Evolutionary conservation across 1,140 invertebrate species (phyloP).

Genomic region (Bilobella aurantiaca): DNA sequence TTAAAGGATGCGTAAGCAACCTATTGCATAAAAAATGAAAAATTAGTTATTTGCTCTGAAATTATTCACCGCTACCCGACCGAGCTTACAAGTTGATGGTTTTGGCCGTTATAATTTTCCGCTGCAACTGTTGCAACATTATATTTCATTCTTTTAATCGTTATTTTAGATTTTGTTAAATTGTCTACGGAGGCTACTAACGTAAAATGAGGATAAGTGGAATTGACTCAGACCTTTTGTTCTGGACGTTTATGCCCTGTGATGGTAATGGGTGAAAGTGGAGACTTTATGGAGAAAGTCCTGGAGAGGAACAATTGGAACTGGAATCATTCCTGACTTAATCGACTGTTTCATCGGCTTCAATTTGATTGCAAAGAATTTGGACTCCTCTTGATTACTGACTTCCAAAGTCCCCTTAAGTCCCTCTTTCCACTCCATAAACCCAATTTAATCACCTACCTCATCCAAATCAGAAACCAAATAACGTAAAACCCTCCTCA

Average conservation of each 20-base stretch:
- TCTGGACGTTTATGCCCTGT: neutral
- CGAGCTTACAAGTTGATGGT: too few species aligned
- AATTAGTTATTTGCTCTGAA: too few species aligned
- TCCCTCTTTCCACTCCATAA: constrained; percentile 28
- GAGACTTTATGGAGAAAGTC: neutral
- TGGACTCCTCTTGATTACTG: constrained; percentile 19
- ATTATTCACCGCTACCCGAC: too few species aligned
- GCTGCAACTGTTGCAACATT: too few species aligned
- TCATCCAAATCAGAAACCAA: neutral
- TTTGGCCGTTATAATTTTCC: too few species aligned
- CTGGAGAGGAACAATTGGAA: neutral
- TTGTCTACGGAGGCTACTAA: too few species aligned
- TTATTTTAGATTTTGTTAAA: too few species aligned
- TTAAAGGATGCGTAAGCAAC: too few species aligned
- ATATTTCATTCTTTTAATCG: too few species aligned
- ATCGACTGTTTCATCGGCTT: constrained; percentile 25
- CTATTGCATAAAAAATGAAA: too few species aligned
- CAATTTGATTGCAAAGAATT: constrained; percentile 26
- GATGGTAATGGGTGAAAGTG: neutral
- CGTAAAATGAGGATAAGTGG: neutral
- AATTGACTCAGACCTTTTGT: neutral
- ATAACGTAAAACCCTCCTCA: neutral
- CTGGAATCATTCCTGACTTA: constrained; percentile 8
- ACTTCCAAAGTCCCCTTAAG: constrained; percentile 11
- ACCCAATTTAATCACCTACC: constrained; percentile 25